Base-by-base conservation (phyloP, 2,888 invertebrate species). In the Ganaspis brasiliensis region DNA sequence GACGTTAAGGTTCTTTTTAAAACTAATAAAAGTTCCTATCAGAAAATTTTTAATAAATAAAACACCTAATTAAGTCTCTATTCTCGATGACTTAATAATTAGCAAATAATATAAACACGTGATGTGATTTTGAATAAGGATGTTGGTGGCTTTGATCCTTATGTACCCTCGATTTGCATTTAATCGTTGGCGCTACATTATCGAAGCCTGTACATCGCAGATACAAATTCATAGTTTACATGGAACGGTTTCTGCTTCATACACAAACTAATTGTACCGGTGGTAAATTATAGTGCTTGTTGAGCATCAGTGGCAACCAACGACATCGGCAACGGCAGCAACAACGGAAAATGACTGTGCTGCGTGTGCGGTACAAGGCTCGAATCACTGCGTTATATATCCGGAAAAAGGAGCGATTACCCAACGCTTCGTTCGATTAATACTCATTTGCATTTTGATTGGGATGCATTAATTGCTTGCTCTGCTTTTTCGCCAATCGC, bases 271-370 rank as follows among this genome's bases (percentile, higher is more conserved):
- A 86, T 86, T 86, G 85, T 84, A 82, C 81, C 80, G 81, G 81
- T 84, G 85, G 85, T 88, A 87, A 88, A 87, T 87, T 87, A 87
- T 83, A 79, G 82, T 81, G 84, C 84, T 84, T 86, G 87, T 87
- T 83, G 80, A 81, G 74, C 78, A 63, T 77, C 79, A 75, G 81
- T 83, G 74, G 82, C 86, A 85, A 84, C 82, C 86, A 83, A 76
- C 82, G 85, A 82, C 82, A 83, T 26, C 16, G 49, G 14, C 70
- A 16, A 24, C 16, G 26, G 49, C 49, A 71, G 52, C 52, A 72
- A 72, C 72, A 72, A 52, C 56, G 40, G 67, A 45, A 67, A 67
- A 67, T 45, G 45, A 67, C 40, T 40, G 40, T 63, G 63, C 59
- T 59, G 26, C 31, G 59, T 59, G 31, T 61, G 35, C 63, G 21